Conservation (phyloP, 2,797 vertebrate genomes). For the Spinus olivaceus region DNA sequence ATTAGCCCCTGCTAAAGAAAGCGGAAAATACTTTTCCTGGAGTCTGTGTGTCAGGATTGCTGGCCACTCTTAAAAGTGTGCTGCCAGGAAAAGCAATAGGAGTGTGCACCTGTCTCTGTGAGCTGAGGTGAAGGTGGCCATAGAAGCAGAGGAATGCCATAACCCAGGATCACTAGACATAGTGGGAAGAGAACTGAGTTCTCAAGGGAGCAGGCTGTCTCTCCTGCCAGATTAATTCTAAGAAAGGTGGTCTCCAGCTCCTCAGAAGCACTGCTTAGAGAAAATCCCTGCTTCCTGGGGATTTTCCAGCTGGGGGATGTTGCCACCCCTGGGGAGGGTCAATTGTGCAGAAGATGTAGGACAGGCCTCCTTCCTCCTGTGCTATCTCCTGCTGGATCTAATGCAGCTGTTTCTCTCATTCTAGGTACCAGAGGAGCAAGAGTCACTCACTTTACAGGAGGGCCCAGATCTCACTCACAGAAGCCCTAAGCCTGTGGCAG, state of each 20-base stretch:
- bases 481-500: conserved; percentile 82
- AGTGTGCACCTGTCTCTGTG: not conserved
- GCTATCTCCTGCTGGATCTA: not conserved
- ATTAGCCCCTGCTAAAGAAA: not conserved
- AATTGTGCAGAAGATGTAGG: not conserved
- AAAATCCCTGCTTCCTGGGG: not conserved
- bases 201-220: not conserved
- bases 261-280: not conserved
- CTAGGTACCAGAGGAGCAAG: conserved; percentile 85
- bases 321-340: not conserved
- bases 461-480: conserved; percentile 80
- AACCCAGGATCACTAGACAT: not conserved
- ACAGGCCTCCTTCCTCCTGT: not conserved
- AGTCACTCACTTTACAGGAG: conserved; percentile 74
- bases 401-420: conserved; percentile 36
- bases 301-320: not conserved
- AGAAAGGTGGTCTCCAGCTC: not conserved
- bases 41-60: not conserved
- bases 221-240: not conserved
- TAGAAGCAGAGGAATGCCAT: not conserved
- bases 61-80: not conserved
- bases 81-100: not conserved
- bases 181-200: not conserved
- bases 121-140: not conserved
- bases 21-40: not conserved